A percentile compares a stretch with the other conserved stretches of the same genome.
Conservation (phyloP, 2,113 vertebrate genomes). For the Plectropomus leopardus region DNA sequence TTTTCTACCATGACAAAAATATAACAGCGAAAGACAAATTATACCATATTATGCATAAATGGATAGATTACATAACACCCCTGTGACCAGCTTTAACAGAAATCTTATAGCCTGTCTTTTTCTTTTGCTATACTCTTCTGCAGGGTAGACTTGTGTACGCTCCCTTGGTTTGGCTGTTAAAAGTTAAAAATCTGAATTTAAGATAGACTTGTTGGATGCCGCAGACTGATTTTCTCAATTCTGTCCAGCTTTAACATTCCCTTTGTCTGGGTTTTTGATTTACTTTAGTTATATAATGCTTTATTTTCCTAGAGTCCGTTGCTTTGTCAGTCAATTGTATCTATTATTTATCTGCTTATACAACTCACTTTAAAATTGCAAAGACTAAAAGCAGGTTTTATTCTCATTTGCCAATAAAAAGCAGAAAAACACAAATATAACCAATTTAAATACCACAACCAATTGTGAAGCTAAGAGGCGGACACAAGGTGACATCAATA, state of each 20-base stretch:
- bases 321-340: background rate
- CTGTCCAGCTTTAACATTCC: conserved; percentile 25
- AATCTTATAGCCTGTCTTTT: background rate
- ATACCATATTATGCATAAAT: background rate
- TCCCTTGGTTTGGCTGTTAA: background rate
- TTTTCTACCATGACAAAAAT: background rate
- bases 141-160: background rate
- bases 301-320: background rate
- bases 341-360: conserved; percentile 6
- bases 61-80: conserved; percentile 24
- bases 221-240: background rate
- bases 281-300: conserved; percentile 4
- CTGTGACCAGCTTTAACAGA: background rate
- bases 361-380: background rate
- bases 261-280: conserved; percentile 14
- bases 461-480: background rate
- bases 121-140: background rate
- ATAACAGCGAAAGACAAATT: background rate
- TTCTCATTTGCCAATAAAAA: conserved; percentile 2
- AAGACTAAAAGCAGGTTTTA: background rate
- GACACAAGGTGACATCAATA: background rate
- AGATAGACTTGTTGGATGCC: conserved; percentile 1
- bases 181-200: background rate
- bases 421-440: background rate
- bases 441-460: background rate